Percentiles rank a stretch among this genome's conserved stretches.
These are phyloP conservation scores for Desmodus rotundus DNA, from an alignment of 2,113 vertebrate genomes.

Conservation along the genomic window DNA sequence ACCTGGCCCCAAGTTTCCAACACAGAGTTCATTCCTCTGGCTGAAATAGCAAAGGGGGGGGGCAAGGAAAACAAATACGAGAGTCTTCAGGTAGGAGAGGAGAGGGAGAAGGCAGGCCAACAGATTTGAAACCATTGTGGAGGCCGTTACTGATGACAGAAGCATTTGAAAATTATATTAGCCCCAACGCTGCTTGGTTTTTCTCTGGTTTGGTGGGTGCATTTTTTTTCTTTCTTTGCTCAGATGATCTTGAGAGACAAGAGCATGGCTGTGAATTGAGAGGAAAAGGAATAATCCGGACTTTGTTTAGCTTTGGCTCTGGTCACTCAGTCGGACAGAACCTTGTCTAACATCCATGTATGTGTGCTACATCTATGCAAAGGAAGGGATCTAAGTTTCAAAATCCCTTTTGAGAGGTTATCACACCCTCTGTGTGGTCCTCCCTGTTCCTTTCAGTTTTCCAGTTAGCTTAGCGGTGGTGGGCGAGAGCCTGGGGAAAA, in stretches of 20 bases:
- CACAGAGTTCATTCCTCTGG: neutral
- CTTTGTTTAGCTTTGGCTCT: neutral
- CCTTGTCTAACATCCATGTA: rapidly evolving
- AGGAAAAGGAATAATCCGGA: neutral
- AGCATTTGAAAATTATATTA: neutral
- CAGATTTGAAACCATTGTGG: neutral
- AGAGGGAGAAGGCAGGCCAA: neutral
- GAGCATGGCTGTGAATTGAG: neutral
- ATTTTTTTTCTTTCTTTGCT: neutral
- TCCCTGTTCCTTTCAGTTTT: neutral
- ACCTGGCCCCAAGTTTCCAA: neutral
- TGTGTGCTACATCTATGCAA: neutral
- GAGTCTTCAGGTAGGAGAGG: neutral
- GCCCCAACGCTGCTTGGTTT: neutral
- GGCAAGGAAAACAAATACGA: neutral
- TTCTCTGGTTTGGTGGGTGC: neutral
- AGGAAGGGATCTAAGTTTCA: neutral
- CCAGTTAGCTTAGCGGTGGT: neutral
- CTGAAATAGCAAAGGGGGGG: neutral
- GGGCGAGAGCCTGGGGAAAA: neutral
- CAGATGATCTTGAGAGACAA: neutral
- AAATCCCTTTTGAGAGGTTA: neutral
- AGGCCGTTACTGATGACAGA: neutral
- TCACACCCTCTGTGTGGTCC: neutral
- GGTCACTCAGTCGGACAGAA: neutral